phyloP scores from a whole-genome alignment of 2,113 vertebrate genomes.

The Semnopithecus entellus region DNA sequence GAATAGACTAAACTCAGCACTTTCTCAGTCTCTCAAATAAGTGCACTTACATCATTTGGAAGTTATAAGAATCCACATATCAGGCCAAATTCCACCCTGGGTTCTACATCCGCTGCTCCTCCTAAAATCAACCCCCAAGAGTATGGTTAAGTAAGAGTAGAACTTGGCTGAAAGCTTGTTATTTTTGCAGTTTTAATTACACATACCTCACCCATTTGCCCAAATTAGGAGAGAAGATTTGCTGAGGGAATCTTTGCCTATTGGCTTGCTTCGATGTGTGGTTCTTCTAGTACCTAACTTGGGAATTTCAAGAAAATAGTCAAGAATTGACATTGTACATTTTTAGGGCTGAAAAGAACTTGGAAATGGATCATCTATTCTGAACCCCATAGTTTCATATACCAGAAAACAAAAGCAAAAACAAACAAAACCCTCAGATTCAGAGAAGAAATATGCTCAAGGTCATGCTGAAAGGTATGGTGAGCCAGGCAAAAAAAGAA shows the following conservation, averaged over 20 bases:
- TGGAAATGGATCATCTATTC: neutral
- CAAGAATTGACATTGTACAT: constrained; percentile 40
- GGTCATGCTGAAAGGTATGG: neutral
- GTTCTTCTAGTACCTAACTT: constrained; percentile 59
- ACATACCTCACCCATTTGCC: constrained; percentile 71
- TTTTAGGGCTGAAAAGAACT: constrained; percentile 18
- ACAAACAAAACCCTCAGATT: neutral
- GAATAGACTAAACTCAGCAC: constrained; percentile 81
- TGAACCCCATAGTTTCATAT: constrained; percentile 23
- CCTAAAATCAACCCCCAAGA: constrained; percentile 54
- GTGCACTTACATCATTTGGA: constrained; percentile 80
- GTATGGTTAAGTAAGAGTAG: constrained; percentile 69
- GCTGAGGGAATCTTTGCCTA: neutral
- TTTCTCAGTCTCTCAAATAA: constrained; percentile 77
- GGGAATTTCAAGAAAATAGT: constrained; percentile 64
- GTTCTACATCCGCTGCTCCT: constrained; percentile 60
- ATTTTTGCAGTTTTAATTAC: constrained; percentile 75
- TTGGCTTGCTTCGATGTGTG: constrained; percentile 44
- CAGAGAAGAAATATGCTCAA: neutral
- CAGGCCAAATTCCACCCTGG: constrained; percentile 71
- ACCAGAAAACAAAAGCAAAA: constrained; percentile 9
- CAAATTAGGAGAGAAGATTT: constrained; percentile 72
- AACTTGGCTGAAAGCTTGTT: constrained; percentile 74
- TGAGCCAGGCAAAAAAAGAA: neutral
- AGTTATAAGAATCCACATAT: constrained; percentile 77